A percentile compares a stretch with the other conserved stretches of the same genome.
phyloP scores from a whole-genome alignment of 2,888 invertebrate species.

The Cyclophora albipunctata region DNA sequence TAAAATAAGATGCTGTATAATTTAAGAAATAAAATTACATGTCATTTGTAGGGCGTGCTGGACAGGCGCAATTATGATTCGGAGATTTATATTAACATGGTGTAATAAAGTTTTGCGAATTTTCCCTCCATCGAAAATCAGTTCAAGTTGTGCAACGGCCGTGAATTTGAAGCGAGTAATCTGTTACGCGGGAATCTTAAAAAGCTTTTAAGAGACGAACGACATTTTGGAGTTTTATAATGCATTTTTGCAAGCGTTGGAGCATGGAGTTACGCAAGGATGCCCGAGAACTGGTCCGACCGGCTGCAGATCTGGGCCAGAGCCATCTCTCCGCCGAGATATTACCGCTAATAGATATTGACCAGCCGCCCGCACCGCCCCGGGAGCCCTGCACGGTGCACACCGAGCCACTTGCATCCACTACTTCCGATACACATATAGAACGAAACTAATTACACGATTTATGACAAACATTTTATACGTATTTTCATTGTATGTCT shows the following conservation, averaged over 20 bases:
- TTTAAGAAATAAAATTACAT: constrained; percentile 63
- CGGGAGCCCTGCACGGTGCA: constrained; percentile 5
- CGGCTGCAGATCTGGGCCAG: constrained; percentile 70
- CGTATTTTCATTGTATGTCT: too few species aligned
- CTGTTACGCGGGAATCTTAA: constrained; percentile 54
- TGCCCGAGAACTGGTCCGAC: constrained; percentile 65
- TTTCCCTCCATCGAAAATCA: constrained; percentile 55
- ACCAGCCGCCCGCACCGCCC: constrained; percentile 37
- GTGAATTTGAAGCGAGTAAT: constrained; percentile 44
- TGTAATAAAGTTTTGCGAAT: constrained; percentile 43
- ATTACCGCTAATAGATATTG: constrained; percentile 70
- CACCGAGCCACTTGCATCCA: too few species aligned
- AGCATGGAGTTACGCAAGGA: constrained; percentile 62
- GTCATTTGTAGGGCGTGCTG: constrained; percentile 59
- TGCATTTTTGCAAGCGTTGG: constrained; percentile 64
- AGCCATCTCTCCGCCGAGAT: constrained; percentile 65
- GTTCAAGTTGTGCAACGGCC: constrained; percentile 50
- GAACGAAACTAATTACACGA: too few species aligned
- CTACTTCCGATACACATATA: too few species aligned
- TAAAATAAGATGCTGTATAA: constrained; percentile 62
- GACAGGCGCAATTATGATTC: constrained; percentile 58
- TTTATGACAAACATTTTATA: too few species aligned
- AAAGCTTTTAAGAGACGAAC: constrained; percentile 62
- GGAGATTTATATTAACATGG: constrained; percentile 60
- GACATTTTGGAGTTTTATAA: constrained; percentile 59